Base-by-base conservation (phyloP, 1,140 invertebrate species). In the Latrodectus geometricus region DNA sequence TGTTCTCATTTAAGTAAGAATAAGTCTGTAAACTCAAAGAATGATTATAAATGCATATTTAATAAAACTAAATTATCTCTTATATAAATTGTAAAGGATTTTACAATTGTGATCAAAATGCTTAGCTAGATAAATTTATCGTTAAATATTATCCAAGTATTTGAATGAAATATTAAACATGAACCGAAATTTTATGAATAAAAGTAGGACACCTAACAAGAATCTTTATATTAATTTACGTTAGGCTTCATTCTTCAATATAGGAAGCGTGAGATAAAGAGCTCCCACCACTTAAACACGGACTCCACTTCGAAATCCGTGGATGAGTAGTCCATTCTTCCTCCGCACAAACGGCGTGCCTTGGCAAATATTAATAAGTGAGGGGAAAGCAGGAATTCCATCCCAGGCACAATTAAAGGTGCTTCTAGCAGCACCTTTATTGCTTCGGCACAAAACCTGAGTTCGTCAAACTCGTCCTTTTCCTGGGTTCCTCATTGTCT, bases 291-390 rank as follows among this genome's bases (percentile, higher is more conserved):
- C 54, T 61, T 61, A 61, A 61, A 61, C 54, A 61, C 54, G 54
- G 17, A 14, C 17, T 61, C 17, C 54, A 35, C 54, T 11, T 61
- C 17, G 54, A 17, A 11, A 61, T 61, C 54, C 17, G 11, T 14
- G 17, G 17, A 61, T 61, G 54, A 61, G 70, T 74, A 74, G 74
- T 49, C 80, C 69, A 83, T 83, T 83, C 80, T 74, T 74, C 56
- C 35, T 54, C 61, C 48, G 35, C 50, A 35, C 52, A 79, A 68
- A 61, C 56, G 20, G n/a, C 21, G 11, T n/a, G 12, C 23, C 8
- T 35, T 17, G 17, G n/a, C 49, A 70, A 74, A 83, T 83, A 83
- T 83, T 83, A 83, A 83, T 83, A 83, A 83, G 74, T 73, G 80
- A 83, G 80, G 74, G 68, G 20, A 5, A 50, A 74, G 49, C 9